A percentile compares a stretch with the other conserved stretches of the same genome.
These are phyloP conservation scores for Euproctis similis DNA, from an alignment of 2,888 invertebrate species.

Conservation along the genomic window DNA sequence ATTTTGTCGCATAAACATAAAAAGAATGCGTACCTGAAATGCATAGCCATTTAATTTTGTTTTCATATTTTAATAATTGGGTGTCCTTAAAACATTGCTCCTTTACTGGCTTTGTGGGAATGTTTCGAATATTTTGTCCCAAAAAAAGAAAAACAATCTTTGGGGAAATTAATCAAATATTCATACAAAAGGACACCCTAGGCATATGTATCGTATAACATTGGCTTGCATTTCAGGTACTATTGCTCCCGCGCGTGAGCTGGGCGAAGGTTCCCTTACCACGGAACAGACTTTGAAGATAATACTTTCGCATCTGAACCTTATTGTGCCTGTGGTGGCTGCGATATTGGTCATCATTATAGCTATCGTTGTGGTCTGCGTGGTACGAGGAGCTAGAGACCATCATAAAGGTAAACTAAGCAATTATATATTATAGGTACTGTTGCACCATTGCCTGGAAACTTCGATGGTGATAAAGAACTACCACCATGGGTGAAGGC, in stretches of 20 bases:
- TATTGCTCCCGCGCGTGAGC: conserved; percentile 90
- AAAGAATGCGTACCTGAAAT: conserved; percentile 70
- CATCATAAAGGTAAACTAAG: conserved; percentile 85
- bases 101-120: too few relatives aligned
- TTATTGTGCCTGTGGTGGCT: conserved; percentile 94
- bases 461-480: conserved; percentile 70
- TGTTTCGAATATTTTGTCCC: too few relatives aligned
- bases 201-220: conserved; percentile 10
- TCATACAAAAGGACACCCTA: too few relatives aligned
- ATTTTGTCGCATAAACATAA: neutral
- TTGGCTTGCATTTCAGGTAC: conserved; percentile 89
- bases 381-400: conserved; percentile 88
- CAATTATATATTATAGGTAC: conserved; percentile 77
- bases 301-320: conserved; percentile 92
- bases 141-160: too few relatives aligned
- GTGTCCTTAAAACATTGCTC: too few relatives aligned
- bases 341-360: conserved; percentile 94
- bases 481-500: conserved; percentile 86
- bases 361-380: conserved; percentile 94
- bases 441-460: conserved; percentile 84
- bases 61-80: too few relatives aligned
- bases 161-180: too few relatives aligned
- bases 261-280: conserved; percentile 80
- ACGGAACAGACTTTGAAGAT: conserved; percentile 90
- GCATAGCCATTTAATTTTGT: conserved; percentile 49